Percentiles rank a stretch among this genome's conserved stretches.
phyloP scores from a whole-genome alignment of 2,797 vertebrate genomes.

The Lacerta bilineata region DNA sequence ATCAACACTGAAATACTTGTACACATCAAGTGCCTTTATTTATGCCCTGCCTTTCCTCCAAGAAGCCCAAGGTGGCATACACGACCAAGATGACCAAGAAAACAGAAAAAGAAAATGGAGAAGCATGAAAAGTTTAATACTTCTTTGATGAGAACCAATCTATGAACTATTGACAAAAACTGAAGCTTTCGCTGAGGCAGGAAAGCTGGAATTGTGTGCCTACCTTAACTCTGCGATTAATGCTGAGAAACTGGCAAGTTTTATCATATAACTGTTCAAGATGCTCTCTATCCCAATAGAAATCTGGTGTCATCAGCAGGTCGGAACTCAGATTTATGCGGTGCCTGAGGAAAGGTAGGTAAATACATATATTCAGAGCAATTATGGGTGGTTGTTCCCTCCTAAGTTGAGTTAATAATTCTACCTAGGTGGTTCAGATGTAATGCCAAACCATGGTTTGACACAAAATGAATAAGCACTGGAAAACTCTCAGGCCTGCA shows the following conservation, averaged over 20 bases:
- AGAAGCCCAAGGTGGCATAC: too few relatives aligned
- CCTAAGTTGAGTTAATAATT: conserved; percentile 19
- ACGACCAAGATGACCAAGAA: background rate
- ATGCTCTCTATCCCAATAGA: conserved; percentile 98
- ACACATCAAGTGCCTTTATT: too few relatives aligned
- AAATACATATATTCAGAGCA: conserved; percentile 46
- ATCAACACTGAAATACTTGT: too few relatives aligned
- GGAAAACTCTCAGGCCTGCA: background rate
- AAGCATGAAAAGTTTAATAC: background rate
- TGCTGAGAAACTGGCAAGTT: conserved; percentile 96
- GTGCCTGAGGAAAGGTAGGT: conserved; percentile 81
- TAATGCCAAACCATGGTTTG: background rate
- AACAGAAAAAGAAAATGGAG: background rate
- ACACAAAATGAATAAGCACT: background rate
- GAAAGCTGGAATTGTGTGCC: conserved; percentile 12
- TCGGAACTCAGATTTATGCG: conserved; percentile 98
- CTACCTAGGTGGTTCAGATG: background rate
- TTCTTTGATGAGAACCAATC: background rate
- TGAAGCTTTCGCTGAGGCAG: accelerated
- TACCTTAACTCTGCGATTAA: conserved; percentile 96
- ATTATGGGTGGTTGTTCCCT: conserved; percentile 3
- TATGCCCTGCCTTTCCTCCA: too few relatives aligned
- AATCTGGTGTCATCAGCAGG: conserved; percentile 96
- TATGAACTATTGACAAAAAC: background rate
- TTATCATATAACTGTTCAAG: conserved; percentile 97